These are phyloP conservation scores for Leucophenga maculata DNA, from an alignment of 2,888 invertebrate genomes.

Conservation along the genomic window DNA sequence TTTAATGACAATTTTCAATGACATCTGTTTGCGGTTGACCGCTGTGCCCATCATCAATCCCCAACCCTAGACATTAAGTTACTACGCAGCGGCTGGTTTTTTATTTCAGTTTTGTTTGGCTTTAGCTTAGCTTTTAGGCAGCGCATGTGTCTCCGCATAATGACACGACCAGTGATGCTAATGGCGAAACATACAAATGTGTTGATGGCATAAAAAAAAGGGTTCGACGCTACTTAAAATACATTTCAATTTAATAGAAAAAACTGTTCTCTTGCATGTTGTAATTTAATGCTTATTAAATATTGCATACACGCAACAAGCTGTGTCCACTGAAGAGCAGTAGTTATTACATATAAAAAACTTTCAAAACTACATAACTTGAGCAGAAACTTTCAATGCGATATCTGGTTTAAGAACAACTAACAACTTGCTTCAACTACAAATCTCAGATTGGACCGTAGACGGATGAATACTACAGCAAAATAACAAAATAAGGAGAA, in stretches of 20 bases:
- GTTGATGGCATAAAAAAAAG: conserved; percentile 11
- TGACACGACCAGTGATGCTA: conserved; percentile 5
- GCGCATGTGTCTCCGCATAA: background rate
- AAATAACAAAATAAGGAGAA: too few relatives aligned
- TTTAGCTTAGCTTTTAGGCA: background rate
- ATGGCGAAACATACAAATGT: background rate
- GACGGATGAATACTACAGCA: too few relatives aligned
- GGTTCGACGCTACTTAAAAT: conserved; percentile 15
- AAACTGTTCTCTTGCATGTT: background rate
- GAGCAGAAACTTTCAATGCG: background rate
- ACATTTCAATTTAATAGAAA: conserved; percentile 19
- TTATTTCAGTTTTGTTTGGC: background rate
- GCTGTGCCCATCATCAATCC: background rate
- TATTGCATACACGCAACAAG: background rate
- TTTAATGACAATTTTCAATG: conserved; percentile 17
- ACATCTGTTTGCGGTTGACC: conserved; percentile 8
- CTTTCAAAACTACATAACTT: background rate
- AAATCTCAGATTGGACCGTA: too few relatives aligned
- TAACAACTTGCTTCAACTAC: too few relatives aligned
- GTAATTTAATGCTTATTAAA: conserved; percentile 21
- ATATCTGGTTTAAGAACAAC: background rate
- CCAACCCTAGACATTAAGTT: background rate
- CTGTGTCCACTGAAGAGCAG: background rate
- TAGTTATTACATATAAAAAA: background rate
- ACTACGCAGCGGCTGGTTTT: background rate